These are phyloP conservation scores for Timema podura DNA, from an alignment of 2,888 invertebrate species.

Conservation along the genomic window DNA sequence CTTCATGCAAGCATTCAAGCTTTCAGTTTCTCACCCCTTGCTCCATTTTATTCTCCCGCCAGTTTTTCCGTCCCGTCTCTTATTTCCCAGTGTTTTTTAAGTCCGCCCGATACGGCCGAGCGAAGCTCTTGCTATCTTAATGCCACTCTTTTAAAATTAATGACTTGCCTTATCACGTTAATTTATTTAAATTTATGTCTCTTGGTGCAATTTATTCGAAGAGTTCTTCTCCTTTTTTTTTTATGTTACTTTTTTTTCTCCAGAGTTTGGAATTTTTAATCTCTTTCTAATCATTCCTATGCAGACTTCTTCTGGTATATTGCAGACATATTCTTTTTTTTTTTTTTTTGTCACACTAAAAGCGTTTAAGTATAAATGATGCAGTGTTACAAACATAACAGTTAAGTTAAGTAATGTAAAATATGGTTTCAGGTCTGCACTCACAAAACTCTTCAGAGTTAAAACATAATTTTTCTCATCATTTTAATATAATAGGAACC, in stretches of 20 bases:
- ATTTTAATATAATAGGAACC: no score
- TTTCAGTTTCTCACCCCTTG: conserved; percentile 5
- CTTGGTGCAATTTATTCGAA: conserved; percentile 15
- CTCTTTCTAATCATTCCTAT: conserved; percentile 8
- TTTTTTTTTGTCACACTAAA: background rate
- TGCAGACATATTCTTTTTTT: conserved; percentile 1
- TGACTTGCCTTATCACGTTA: conserved; percentile 17
- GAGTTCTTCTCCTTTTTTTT: conserved; percentile 4
- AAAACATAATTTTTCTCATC: no score
- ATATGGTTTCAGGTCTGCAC: no score
- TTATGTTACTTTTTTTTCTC: conserved; percentile 9
- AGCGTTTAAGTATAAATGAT: no score
- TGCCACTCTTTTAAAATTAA: conserved; percentile 15
- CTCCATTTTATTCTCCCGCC: conserved; percentile 13
- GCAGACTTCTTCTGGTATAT: no score
- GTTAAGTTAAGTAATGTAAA: no score
- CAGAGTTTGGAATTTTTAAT: conserved; percentile 15
- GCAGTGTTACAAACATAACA: conserved; percentile 14
- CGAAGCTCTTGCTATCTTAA: conserved; percentile 12
- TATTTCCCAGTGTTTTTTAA: conserved; percentile 16
- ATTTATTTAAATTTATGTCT: conserved; percentile 17
- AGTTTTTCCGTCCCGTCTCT: conserved; percentile 14
- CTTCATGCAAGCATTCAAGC: background rate
- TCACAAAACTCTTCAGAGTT: no score
- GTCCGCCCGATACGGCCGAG: conserved; percentile 14